Evolutionary conservation across 2,888 invertebrate species (phyloP), one percentile per base, ranked within the genome.

Genomic region (Lithosia quadra): DNA sequence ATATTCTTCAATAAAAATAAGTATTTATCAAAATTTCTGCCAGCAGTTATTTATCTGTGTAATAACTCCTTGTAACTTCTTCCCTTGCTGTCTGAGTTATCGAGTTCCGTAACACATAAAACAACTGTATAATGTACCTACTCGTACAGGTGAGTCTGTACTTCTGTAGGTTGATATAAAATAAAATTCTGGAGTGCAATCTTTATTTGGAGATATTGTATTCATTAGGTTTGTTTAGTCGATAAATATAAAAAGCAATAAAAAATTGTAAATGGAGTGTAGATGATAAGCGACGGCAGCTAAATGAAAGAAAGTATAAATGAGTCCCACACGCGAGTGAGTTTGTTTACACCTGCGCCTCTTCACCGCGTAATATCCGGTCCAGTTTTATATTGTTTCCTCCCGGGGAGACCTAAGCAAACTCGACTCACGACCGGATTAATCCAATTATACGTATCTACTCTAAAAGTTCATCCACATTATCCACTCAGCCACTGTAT

Each of bases 281-380:
- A 80, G 75, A 82, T 80, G 76, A 79, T 80, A 82, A 77, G 76
- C 76, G 67, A 76, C 72, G 75, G 79, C 77, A 77, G 85, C 84
- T 87, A 88, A 92, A 91, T 90, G 86, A 88, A 88, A 89, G 88
- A 88, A 90, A 90, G 87, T 88, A 86, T 84, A 87, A 86, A 88
- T 86, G 84, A 87, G 81, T 86, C 84, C 84, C 84, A 82, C 82
- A 86, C 85, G 86, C 83, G 87, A 80, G 83, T 82, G 82, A 78
- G 78, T 80, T 81, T 92, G 88, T 92, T 89, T 92, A 90, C 91
- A 89, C 91, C 91, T 90, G 90, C 84, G 90, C 90, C 91, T 89
- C 92, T 92, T 88, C 88, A 88, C 89, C 83, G 82, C 85, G 91
- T 91, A 93, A 93, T 94, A 93, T 93, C 94, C 94, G 93, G 88